Evolutionary conservation across 2,113 vertebrate genomes (phyloP).

Genomic region (Zosterops borbonicus): DNA sequence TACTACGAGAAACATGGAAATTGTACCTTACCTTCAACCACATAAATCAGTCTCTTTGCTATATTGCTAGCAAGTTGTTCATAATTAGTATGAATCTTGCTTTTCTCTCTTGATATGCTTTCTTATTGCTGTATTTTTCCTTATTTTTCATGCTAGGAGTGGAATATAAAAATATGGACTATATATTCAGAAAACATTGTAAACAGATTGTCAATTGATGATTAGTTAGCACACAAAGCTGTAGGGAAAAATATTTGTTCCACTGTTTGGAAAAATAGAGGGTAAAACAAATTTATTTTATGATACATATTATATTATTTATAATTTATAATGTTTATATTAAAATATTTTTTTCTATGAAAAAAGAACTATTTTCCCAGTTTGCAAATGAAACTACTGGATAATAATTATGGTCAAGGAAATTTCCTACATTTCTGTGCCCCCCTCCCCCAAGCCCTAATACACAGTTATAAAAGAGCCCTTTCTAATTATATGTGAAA

Average conservation of each 20-base stretch:
- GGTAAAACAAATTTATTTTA: not conserved
- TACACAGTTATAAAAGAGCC: not conserved
- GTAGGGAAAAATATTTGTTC: not conserved
- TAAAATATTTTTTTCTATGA: not conserved
- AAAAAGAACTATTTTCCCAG: not conserved
- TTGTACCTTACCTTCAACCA: not conserved
- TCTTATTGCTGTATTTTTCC: not conserved
- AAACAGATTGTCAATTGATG: not conserved
- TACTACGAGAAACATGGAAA: not conserved
- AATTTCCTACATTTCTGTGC: not conserved
- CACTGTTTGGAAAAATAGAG: not conserved
- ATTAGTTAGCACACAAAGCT: not conserved
- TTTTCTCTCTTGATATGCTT: not conserved
- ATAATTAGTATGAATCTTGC: not conserved
- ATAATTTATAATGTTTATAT: not conserved
- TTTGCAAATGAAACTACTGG: not conserved
- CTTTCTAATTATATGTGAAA: not conserved
- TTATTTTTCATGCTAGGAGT: not conserved
- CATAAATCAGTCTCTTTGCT: not conserved
- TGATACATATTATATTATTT: not conserved
- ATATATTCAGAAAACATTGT: not conserved
- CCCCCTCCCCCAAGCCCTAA: accelerated
- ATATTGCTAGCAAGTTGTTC: not conserved
- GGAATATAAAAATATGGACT: not conserved
- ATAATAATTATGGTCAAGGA: not conserved